Evolutionary conservation across 2,797 vertebrate species (phyloP).

Genomic region (Scarus forsteni): DNA sequence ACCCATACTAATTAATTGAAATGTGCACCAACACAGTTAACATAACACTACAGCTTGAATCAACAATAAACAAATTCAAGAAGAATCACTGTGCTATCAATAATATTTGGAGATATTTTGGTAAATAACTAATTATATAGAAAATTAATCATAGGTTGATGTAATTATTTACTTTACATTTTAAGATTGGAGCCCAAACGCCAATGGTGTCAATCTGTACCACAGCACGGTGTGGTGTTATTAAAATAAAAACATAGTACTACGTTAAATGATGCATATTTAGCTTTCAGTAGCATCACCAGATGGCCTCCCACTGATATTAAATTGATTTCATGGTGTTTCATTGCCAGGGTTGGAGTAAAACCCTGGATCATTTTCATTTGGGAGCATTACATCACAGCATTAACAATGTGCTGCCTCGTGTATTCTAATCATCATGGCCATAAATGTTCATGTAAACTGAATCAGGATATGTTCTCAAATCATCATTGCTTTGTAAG

Average conservation of each 20-base stretch:
- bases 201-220: neutral
- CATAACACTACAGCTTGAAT: slow-evolving; percentile 12
- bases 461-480: neutral
- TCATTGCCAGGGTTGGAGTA: neutral
- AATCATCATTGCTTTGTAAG: neutral
- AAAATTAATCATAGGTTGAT: neutral
- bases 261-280: neutral
- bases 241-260: neutral
- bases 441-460: neutral
- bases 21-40: slow-evolving; percentile 20
- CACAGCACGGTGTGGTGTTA: neutral
- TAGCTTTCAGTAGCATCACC: neutral
- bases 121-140: neutral
- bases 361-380: slow-evolving; percentile 14
- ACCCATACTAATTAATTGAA: slow-evolving; percentile 26
- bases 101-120: neutral
- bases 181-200: neutral
- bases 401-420: slow-evolving; percentile 2
- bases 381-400: neutral
- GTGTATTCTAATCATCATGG: neutral
- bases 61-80: neutral
- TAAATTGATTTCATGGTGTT: slow-evolving; percentile 10
- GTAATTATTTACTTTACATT: neutral
- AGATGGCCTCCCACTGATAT: slow-evolving; percentile 3
- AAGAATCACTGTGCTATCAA: slow-evolving; percentile 4